phyloP scores from a whole-genome alignment of 2,113 vertebrate species.

The Kryptolebias marmoratus region DNA sequence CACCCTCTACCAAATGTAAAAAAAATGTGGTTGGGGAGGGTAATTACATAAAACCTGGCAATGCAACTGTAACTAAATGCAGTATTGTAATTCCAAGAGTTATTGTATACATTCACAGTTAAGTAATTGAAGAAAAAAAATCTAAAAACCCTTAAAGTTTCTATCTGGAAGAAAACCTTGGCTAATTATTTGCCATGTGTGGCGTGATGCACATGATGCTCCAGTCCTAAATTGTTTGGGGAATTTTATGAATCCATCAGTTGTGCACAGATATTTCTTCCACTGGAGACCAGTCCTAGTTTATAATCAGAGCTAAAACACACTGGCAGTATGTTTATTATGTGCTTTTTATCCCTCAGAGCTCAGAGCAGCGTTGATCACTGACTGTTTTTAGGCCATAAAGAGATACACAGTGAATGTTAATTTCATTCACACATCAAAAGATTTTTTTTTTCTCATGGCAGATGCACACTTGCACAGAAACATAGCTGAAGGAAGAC shows the following conservation, averaged over 20 bases:
- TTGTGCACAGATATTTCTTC: slow-evolving; percentile 20
- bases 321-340: slow-evolving; percentile 18
- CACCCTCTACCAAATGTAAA: neutral
- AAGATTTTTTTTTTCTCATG: slow-evolving; percentile 1
- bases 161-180: neutral
- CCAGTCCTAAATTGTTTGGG: slow-evolving; percentile 1
- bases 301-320: slow-evolving; percentile 24
- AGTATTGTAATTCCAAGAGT: neutral
- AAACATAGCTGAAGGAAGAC: slow-evolving; percentile 6
- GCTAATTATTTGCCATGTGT: neutral
- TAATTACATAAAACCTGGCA: slow-evolving; percentile 30
- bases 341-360: slow-evolving; percentile 20
- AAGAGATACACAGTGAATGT: neutral
- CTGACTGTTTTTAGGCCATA: slow-evolving; percentile 15
- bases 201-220: slow-evolving; percentile 4
- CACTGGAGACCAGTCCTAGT: slow-evolving; percentile 27
- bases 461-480: neutral
- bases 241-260: slow-evolving; percentile 2
- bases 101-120: slow-evolving; percentile 26
- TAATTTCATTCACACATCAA: slow-evolving; percentile 28
- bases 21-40: slow-evolving; percentile 8
- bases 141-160: neutral
- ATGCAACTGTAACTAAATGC: slow-evolving; percentile 20
- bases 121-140: neutral
- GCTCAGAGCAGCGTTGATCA: slow-evolving; percentile 22